Base-by-base conservation (phyloP, 2,797 vertebrate genomes). In the Microctenopoma steveboyesi region DNA sequence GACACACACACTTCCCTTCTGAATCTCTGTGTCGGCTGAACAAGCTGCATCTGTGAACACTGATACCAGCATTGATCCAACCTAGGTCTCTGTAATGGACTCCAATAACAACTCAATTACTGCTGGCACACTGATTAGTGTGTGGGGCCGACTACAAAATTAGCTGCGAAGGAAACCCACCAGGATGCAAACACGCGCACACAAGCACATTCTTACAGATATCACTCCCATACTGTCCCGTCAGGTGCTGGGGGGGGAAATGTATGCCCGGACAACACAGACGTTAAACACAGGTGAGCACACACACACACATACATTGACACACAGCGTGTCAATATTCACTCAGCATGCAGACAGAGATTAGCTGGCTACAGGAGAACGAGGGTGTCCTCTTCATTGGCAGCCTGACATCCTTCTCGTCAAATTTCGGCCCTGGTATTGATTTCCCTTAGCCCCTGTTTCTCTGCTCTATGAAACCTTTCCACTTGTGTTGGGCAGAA, bases 101-200 rank as follows among this genome's bases (percentile, higher is more conserved):
- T 95, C 95, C 94, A 95, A 94, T 95, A 95, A 95, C 95, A 94
- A 96, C 96, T 97, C 95, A 93, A 95, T 97, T 95, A 96, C 94
- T 87, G 89, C 90, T 87, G 79, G 82, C 82, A 85, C 69, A 83
- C 83, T 89, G 89, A 90, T 89, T 90, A 86, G 88, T 88, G 84
- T 87, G 86, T 83, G 73, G 72, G 86, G 65, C 59, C 52, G 64
- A 77, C 74, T 81, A 79, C 78, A 84, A 88, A 86, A 88, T 87
- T 74, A 84, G 74, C 73, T 82, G 74, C 67, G 78, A 81, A 90
- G 93, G 94, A 94, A 94, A 92, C 74, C 79, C 69, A 81, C 57
- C 78, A 79, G 68, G 69, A 82, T 72, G 60, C 60, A 70, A 33
- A 73, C 70, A 70, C 14, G 61, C 70, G 51, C 30, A 37, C 22